Base-by-base conservation (phyloP, 2,797 vertebrate species). In the Lophius americanus region DNA sequence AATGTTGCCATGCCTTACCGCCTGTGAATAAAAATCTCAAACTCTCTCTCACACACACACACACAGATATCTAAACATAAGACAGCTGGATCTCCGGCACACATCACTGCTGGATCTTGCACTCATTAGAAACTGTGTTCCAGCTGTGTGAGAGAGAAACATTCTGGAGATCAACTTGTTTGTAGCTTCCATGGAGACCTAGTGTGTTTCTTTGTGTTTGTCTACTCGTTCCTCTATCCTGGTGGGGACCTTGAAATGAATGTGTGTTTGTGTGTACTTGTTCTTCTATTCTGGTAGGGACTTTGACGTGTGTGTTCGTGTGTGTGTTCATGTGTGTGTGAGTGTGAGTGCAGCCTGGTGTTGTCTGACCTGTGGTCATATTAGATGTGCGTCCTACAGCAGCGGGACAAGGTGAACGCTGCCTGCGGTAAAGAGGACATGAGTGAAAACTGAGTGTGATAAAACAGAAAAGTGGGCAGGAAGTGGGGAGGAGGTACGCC, bases 1-100 rank as follows among this genome's bases (percentile, higher is more conserved):
- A 51, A 76, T 3, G 54, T 71, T 69, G 46, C 33, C 32, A 44
- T 57, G 73, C 73, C 70, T 81, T 68, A 59, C 39, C 47, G 60
- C 36, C 39, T 72, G 74, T 50, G 39, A 56, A 47, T n/a, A 43
- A 57, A 68, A 56, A 33, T 60, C n/a, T 39, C 55, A 7, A 5
- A 4, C 44, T 9, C 52, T 39, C 5, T n/a, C 41, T 10, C 35
- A 36, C 10, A 52, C 37, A 38, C 49, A 14, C 38, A 13, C 46
- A n/a, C 51, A 14, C 43, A 23, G 7, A 42, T 38, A 51, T 58
- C 37, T 41, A 51, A 64, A 51, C 75, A 43, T 47, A 12, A 11
- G 36, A 66, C 51, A 39, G 12, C 4, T 10, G 49, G 38, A 32
- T 70, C 47, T 57, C 32, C 0, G 1, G 10, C 43, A 64, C 43